Evolutionary conservation across 35 echinoderm and acorn worm genomes (phyloP).

Genomic region (Heliocidaris erythrogramma): DNA sequence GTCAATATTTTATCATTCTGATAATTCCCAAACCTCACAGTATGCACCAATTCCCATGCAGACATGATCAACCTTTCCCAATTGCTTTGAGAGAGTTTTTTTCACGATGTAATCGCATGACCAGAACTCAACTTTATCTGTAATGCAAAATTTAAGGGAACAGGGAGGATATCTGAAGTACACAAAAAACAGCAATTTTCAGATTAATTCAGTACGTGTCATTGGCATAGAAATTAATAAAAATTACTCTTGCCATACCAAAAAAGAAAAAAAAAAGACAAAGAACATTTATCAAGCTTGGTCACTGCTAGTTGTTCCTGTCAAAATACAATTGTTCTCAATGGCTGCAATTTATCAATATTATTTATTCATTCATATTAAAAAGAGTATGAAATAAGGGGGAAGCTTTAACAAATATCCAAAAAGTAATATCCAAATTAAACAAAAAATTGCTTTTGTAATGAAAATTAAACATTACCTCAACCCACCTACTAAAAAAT

Average conservation of each 20-base stretch:
- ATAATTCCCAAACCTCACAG: too few relatives aligned
- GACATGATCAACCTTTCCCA: too few relatives aligned
- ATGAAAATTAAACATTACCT: background rate
- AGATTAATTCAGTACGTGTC: too few relatives aligned
- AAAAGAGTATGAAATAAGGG: background rate
- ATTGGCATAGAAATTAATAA: background rate
- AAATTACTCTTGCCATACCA: background rate
- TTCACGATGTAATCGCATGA: too few relatives aligned
- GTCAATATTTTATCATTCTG: too few relatives aligned
- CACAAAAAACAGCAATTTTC: too few relatives aligned
- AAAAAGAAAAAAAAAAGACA: background rate
- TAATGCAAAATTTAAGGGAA: too few relatives aligned
- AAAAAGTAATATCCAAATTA: background rate
- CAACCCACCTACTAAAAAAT: background rate
- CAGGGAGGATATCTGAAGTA: too few relatives aligned
- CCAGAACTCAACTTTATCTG: too few relatives aligned
- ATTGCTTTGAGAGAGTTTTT: too few relatives aligned
- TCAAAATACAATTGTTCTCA: background rate
- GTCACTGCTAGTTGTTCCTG: background rate
- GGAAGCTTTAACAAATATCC: background rate
- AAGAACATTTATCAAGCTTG: background rate
- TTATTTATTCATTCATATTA: background rate
- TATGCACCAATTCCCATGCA: too few relatives aligned
- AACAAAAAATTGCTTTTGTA: background rate
- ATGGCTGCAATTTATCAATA: background rate